Evolutionary conservation across 1,140 invertebrate species (phyloP).

Genomic region (Diploscapter pachys): DNA sequence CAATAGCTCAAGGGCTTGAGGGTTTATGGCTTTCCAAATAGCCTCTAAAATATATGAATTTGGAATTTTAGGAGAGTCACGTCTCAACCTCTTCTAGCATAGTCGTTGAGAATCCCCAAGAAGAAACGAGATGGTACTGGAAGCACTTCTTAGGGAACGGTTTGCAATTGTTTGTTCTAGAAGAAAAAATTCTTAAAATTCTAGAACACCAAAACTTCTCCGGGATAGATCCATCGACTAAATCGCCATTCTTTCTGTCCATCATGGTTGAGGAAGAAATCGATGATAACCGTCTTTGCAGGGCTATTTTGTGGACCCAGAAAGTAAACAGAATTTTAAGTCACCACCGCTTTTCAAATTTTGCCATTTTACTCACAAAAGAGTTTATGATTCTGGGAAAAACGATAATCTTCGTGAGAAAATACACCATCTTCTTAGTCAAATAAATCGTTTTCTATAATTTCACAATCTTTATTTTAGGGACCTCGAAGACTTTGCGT

Average conservation of each 20-base stretch:
- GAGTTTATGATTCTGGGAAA: neutral
- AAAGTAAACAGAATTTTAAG: conserved; percentile 12
- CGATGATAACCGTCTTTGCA: conserved; percentile 25
- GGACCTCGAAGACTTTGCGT: conserved; percentile 29
- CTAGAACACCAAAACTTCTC: conserved; percentile 34
- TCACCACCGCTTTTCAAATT: neutral
- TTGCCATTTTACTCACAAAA: neutral
- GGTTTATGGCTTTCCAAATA: no score
- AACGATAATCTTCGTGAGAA: neutral
- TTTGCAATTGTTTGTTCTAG: neutral
- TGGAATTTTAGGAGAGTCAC: conserved; percentile 20
- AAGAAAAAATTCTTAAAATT: conserved; percentile 8
- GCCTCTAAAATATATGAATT: neutral
- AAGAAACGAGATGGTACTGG: conserved; percentile 34
- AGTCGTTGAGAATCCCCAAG: conserved; percentile 30
- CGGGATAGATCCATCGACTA: conserved; percentile 24
- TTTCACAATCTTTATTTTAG: conserved; percentile 8
- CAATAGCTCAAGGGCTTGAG: no score
- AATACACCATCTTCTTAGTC: neutral
- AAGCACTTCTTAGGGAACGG: conserved; percentile 37
- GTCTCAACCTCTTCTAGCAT: conserved; percentile 21
- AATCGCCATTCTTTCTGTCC: conserved; percentile 30
- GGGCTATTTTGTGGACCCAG: conserved; percentile 28
- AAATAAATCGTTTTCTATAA: neutral
- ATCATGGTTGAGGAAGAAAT: conserved; percentile 32